phyloP scores from a whole-genome alignment of 2,797 vertebrate species.

The Anniella stebbinsi region DNA sequence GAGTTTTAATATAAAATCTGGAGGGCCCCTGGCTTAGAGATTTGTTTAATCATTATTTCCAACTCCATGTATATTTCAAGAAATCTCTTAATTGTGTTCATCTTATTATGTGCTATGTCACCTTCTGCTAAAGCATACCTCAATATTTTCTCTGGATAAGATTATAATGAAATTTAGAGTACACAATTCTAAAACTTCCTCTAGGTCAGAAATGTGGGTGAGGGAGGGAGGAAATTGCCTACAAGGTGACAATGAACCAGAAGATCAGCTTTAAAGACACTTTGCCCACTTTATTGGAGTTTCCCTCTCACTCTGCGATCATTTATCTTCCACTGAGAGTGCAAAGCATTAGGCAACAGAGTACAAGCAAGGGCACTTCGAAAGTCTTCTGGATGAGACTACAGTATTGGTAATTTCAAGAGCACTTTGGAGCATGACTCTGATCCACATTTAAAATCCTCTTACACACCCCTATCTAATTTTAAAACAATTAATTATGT shows the following conservation, averaged over 20 bases:
- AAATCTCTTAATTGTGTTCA: slow-evolving; percentile 3
- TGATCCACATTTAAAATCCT: slow-evolving; percentile 44
- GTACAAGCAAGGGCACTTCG: slow-evolving; percentile 50
- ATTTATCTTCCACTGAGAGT: slow-evolving; percentile 46
- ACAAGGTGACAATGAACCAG: slow-evolving; percentile 17
- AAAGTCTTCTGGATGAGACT: slow-evolving; percentile 39
- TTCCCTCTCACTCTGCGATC: slow-evolving; percentile 28
- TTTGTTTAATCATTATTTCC: not conserved
- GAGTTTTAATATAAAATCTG: no score
- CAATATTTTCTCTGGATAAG: slow-evolving; percentile 43
- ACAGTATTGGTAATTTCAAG: slow-evolving; percentile 44
- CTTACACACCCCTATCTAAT: slow-evolving; percentile 52
- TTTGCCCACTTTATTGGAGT: slow-evolving; percentile 43
- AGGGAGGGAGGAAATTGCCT: not conserved
- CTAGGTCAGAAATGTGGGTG: slow-evolving; percentile 35
- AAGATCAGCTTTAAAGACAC: slow-evolving; percentile 37
- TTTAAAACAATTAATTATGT: slow-evolving; percentile 48
- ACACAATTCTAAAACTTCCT: slow-evolving; percentile 36
- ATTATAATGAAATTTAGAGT: slow-evolving; percentile 19
- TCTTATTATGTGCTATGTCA: slow-evolving; percentile 16
- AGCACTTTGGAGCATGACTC: slow-evolving; percentile 51
- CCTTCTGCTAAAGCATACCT: not conserved
- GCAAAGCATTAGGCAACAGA: slow-evolving; percentile 42
- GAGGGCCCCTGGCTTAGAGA: no score
- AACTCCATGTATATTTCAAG: slow-evolving; percentile 30